Evolutionary conservation across 37 sponge, comb jelly and placozoan genomes (phyloP), one percentile per base, ranked within the genome.

Genomic region (Corticium candelabrum): DNA sequence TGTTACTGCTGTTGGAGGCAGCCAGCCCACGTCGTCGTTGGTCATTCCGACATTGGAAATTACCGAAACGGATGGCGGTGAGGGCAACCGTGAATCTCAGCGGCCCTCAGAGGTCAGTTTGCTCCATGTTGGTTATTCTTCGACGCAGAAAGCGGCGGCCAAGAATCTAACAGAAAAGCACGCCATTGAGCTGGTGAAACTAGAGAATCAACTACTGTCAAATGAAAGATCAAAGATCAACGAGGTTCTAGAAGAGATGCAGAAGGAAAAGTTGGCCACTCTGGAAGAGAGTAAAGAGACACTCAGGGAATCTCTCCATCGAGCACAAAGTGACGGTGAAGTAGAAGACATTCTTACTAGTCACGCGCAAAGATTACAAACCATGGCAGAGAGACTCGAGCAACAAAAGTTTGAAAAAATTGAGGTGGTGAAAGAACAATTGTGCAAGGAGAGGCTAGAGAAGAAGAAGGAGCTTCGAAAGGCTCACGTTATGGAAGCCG

Each of bases 341-440:
- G 29, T 36, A 11, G 74, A 72, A 27, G 74, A 11, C 21, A 27
- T 72, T 32, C 36, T 32, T n/a, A 27, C 21, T 11, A 21, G 15
- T 50, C 62, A 50, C 62, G 62, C 62, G 62, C 33, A 72, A 72
- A 15, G 74, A 72, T 72, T 72, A 27, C 33, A 72, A 72, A 72
- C 36, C 33, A 21, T 32, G 15, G 37, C 37, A 15, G 37, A 36
- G 74, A 11, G 21, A 15, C 11, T 72, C 21, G 37, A 72, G 21
- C 15, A n/a, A 27, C 11, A 50, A 21, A 50, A 50, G 21, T 27
- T 27, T 11, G 21, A 50, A 50, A 11, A 50, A 21, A 11, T 50
- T 11, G 62, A 50, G 21, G 62, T 27, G 21, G 62, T 21, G 62
- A 50, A 21, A 50, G 62, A 11, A 21, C 11, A 50, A 50, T 21